Conservation (phyloP, 1,140 invertebrate species). For the Euglossa dilemma region DNA sequence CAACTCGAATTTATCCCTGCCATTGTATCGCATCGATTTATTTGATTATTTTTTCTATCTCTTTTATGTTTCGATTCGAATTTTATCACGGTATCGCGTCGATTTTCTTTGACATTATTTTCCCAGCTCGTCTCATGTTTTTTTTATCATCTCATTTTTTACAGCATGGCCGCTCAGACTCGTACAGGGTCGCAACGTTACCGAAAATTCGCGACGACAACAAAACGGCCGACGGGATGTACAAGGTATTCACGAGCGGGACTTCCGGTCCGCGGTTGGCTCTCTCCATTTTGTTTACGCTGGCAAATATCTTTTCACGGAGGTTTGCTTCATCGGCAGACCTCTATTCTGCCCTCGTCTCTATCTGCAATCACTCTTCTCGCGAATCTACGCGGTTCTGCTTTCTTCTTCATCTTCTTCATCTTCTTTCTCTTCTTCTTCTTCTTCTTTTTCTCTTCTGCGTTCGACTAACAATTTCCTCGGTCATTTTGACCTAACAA, state of each 20-base stretch:
- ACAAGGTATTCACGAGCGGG: conserved; percentile 87
- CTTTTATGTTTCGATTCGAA: neutral
- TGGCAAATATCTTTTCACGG: conserved; percentile 25
- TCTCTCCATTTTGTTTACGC: conserved; percentile 20
- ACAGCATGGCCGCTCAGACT: conserved; percentile 95
- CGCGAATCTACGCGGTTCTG: neutral
- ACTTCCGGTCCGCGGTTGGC: conserved; percentile 44
- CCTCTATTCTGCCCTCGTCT: neutral
- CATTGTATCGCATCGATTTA: no score
- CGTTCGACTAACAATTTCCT: neutral
- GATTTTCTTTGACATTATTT: conserved; percentile 54
- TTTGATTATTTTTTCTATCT: no score
- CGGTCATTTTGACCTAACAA: no score
- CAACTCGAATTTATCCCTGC: no score
- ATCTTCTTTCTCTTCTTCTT: neutral
- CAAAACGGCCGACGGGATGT: conserved; percentile 95
- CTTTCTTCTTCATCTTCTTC: neutral
- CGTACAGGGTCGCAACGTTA: conserved; percentile 95
- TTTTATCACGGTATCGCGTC: conserved; percentile 2
- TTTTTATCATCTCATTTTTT: conserved; percentile 75
- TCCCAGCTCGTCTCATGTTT: conserved; percentile 70
- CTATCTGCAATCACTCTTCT: neutral
- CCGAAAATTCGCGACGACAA: conserved; percentile 95
- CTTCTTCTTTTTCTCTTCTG: neutral
- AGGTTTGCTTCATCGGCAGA: conserved; percentile 25